Percentiles rank a stretch among this genome's conserved stretches.
phyloP scores from a whole-genome alignment of 53 echinoderm and acorn worm genomes.

The Luidia sarsii region DNA sequence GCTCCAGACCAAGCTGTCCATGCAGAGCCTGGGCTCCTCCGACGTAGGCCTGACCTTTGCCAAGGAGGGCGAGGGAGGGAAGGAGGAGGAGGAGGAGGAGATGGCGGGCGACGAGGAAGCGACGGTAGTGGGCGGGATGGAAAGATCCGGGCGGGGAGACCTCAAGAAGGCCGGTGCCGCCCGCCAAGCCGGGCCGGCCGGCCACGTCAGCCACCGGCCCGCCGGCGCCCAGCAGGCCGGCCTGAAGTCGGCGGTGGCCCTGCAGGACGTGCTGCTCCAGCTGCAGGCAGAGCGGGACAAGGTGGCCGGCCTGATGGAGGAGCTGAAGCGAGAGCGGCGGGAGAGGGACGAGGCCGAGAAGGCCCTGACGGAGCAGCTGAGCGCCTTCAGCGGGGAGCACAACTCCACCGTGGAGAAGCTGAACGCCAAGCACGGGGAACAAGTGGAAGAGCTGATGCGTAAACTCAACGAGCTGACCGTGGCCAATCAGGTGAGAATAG shows the following conservation, averaged over 20 bases:
- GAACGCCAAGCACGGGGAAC: conserved; percentile 45
- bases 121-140: neutral
- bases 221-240: neutral
- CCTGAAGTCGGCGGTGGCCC: conserved; percentile 31
- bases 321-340: conserved; percentile 24
- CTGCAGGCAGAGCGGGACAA: conserved; percentile 54
- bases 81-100: neutral
- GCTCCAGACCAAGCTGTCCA: conserved; percentile 20
- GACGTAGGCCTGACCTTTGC: neutral
- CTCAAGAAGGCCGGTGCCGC: neutral
- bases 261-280: conserved; percentile 50
- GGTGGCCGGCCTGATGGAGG: conserved; percentile 35
- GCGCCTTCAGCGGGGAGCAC: conserved; percentile 32
- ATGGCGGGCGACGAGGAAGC: no score
- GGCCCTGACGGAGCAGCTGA: conserved; percentile 33
- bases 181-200: neutral
- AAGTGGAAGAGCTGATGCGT: conserved; percentile 58
- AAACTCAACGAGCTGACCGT: conserved; percentile 64
- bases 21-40: neutral
- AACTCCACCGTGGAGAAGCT: conserved; percentile 42
- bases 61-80: neutral
- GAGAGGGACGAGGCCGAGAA: conserved; percentile 10
- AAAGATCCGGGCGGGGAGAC: neutral
- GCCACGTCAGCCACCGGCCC: neutral
- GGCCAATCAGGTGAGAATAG: conserved; percentile 47